Base-by-base conservation (phyloP, 30 jellyfish, hydroid and myxozoan genomes). In the Catostylus mosaicus region DNA sequence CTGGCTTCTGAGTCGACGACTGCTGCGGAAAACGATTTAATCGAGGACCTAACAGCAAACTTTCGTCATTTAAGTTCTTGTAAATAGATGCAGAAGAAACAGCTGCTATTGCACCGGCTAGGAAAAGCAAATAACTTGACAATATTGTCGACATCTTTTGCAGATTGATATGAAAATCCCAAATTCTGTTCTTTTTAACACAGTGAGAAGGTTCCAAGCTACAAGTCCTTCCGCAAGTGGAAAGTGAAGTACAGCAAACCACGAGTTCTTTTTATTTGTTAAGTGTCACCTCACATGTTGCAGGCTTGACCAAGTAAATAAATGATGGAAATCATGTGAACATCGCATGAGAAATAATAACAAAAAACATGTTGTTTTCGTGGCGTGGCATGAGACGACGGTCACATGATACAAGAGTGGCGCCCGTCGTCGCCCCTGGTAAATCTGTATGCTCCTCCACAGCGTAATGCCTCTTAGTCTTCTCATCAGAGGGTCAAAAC, bases 1-100 rank as follows among this genome's bases (percentile, higher is more conserved):
- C 92, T 30, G 78, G 33, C 51, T 48, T 67, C 20, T 24, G 38
- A 45, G 81, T 57, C 46, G 10, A 20, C 27, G 66, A 70, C 30
- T 77, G 50, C 22, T 77, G 29, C 4, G 88, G 88, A 77, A 77
- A 77, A 5, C 52, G 50, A 40, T 34, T 70, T 43, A 61, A 14
- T 57, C 71, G 36, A 4, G 71, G 71, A 2, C n/a, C 71, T 4
- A 12, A 23, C 38, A 24, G 12, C 6, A 59, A 59, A 59, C n/a
- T 27, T 4, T 27, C 71, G 4, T 27, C 71, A 59, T 59, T 7
- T 19, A 6, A 19, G 71, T 18, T n/a, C 38, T 59, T 20, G 9
- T 5, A 18, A 22, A 59, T 59, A n/a, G 71, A 59, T n/a, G 71
- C 71, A 16, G 71, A 59, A 59, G 37, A 59, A 16, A 37, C 71